These are phyloP conservation scores for Rhynchotus rufescens DNA, from an alignment of 2,797 vertebrate species.

Conservation along the genomic window DNA sequence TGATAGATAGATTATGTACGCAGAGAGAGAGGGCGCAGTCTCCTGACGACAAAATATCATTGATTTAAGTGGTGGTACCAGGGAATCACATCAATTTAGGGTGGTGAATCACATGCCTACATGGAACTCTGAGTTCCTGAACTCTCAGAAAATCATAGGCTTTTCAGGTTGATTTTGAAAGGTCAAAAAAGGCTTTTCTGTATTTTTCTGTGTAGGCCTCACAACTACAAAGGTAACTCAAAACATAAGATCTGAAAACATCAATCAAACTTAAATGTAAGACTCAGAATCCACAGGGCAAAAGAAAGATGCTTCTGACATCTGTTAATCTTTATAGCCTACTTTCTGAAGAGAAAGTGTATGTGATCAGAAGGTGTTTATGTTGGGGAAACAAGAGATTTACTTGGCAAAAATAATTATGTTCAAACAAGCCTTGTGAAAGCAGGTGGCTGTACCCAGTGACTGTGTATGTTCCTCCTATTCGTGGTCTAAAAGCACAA, in stretches of 20 bases:
- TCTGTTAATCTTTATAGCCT: conserved; percentile 32
- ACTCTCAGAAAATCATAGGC: background rate
- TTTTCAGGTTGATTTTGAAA: conserved; percentile 16
- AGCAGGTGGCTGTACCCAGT: background rate
- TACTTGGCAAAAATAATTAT: background rate
- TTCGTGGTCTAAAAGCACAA: conserved; percentile 11
- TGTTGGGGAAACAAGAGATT: background rate
- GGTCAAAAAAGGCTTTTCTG: background rate
- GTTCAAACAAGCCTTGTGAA: background rate
- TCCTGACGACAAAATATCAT: background rate
- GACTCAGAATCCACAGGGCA: conserved; percentile 5
- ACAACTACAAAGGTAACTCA: background rate
- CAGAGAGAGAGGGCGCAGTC: background rate
- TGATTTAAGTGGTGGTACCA: background rate
- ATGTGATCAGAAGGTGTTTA: conserved; percentile 27
- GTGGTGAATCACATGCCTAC: background rate
- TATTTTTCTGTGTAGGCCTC: background rate
- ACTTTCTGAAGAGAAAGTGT: conserved; percentile 1
- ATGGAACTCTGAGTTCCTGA: background rate
- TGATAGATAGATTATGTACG: background rate
- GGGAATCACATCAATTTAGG: conserved; percentile 8
- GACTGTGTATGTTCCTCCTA: background rate
- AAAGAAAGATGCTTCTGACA: background rate
- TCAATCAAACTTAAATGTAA: background rate
- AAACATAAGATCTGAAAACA: conserved; percentile 27